These are phyloP conservation scores for Anser cygnoides DNA, from an alignment of 2,113 vertebrate species.

Conservation along the genomic window DNA sequence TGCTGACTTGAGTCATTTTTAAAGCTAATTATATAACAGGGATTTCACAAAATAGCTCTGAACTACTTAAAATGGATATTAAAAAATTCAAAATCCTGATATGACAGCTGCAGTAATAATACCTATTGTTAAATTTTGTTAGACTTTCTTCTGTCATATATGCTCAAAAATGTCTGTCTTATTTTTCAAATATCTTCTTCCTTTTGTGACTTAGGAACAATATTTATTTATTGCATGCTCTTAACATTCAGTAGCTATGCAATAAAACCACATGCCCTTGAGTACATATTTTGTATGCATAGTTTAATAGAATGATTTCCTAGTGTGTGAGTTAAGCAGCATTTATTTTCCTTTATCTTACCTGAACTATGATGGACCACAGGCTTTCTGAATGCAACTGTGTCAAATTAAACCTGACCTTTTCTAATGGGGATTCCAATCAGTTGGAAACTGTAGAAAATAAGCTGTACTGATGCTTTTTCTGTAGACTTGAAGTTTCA, in stretches of 20 bases:
- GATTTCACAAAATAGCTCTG: constrained; percentile 45
- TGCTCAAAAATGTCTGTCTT: constrained; percentile 31
- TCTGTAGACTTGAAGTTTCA: background rate
- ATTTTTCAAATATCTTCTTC: constrained; percentile 43
- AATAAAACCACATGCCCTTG: constrained; percentile 24
- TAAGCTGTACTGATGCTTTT: background rate
- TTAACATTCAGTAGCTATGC: constrained; percentile 28
- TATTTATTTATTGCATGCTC: constrained; percentile 38
- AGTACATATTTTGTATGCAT: constrained; percentile 10
- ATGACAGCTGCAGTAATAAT: constrained; percentile 37
- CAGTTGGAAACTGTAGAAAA: constrained; percentile 35
- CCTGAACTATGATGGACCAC: background rate
- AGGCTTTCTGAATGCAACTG: background rate
- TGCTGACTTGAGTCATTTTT: constrained; percentile 1
- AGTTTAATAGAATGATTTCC: constrained; percentile 43
- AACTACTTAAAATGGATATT: constrained; percentile 40
- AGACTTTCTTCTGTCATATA: constrained; percentile 35
- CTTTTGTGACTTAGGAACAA: constrained; percentile 22
- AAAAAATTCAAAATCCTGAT: constrained; percentile 40
- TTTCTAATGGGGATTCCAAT: constrained; percentile 36
- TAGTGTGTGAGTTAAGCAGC: background rate
- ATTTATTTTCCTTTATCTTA: background rate
- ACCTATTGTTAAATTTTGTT: constrained; percentile 42
- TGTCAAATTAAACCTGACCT: constrained; percentile 57
- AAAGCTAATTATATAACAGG: constrained; percentile 52